Base-by-base conservation (phyloP, 2,888 invertebrate genomes). In the Scrobipalpa atriplicella region DNA sequence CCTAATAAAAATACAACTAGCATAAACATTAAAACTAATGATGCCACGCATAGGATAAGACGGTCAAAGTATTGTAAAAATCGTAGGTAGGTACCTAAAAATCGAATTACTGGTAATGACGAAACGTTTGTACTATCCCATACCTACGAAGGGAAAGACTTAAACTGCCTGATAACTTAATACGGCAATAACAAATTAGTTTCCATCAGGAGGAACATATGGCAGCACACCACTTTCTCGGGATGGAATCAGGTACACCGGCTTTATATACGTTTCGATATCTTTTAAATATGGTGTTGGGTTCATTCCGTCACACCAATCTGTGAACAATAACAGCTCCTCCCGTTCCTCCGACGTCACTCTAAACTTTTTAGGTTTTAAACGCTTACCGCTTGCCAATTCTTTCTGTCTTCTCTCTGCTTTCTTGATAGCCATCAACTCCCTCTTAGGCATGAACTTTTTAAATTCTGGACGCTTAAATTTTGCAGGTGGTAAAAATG, bases 231-330 rank as follows among this genome's bases (percentile, higher is more conserved):
- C 13, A 21, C 54, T 56, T 10, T 0, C 0, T 52, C 29, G 10
- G 2, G 54, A 21, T 41, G 19, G 2, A 62, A 21, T 36, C 65
- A 21, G 41, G 47, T 90, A 88, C 51, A 84, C 74, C 65, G 91
- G 88, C 74, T 84, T 86, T 13, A 83, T 82, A 74, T 78, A 87
- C 66, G 74, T 74, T 71, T 89, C 81, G 76, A 92, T 90, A 64
- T 87, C 84, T 66, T 77, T 75, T 68, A 92, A 77, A 73, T 77
- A 91, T 5, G 86, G 84, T 11, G 78, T 78, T 47, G 92, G 92
- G 73, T 92, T 80, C 71, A 78, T 79, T 47, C 89, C 90, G 47
- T 90, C 89, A 70, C 92, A 91, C 92, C 92, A 92, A 21, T 92
- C 85, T 2, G 92, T 91, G 73, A 92, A 92, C 18, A 87, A 64